These are phyloP conservation scores for Spondyliosoma cantharus DNA, from an alignment of 2,797 vertebrate species.

Conservation along the genomic window DNA sequence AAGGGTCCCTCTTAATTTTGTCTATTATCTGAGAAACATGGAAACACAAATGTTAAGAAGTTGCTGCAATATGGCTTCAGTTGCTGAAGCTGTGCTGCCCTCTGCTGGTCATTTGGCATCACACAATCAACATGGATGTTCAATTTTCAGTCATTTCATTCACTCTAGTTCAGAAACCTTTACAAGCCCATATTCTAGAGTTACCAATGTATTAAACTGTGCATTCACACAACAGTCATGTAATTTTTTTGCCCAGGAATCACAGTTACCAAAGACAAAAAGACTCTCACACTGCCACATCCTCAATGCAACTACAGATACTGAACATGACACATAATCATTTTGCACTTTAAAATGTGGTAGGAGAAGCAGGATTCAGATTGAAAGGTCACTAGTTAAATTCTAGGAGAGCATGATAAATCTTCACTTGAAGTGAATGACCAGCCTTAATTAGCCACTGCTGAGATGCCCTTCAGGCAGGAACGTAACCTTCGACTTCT, in stretches of 20 bases:
- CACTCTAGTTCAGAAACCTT: neutral
- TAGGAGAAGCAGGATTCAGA: neutral
- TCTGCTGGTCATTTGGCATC: conserved; percentile 66
- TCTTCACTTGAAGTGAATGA: neutral
- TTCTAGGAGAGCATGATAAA: neutral
- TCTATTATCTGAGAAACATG: conserved; percentile 90
- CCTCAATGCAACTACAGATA: neutral
- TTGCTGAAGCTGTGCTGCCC: conserved; percentile 67
- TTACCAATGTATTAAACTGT: neutral
- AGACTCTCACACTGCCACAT: neutral
- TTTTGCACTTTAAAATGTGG: neutral
- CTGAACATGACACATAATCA: neutral
- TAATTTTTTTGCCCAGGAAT: neutral
- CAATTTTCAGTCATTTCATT: neutral
- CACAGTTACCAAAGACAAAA: neutral
- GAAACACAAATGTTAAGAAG: neutral
- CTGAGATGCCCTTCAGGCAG: neutral
- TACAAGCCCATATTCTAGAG: neutral
- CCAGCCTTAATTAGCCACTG: neutral
- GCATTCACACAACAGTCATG: neutral
- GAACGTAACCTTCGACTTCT: neutral
- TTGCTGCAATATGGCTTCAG: neutral
- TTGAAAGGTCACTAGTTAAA: neutral
- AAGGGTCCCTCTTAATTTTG: conserved; percentile 97
- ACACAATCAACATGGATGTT: neutral